Conservation (phyloP, 2,113 vertebrate species). For the Phrynosoma blainvillii region DNA sequence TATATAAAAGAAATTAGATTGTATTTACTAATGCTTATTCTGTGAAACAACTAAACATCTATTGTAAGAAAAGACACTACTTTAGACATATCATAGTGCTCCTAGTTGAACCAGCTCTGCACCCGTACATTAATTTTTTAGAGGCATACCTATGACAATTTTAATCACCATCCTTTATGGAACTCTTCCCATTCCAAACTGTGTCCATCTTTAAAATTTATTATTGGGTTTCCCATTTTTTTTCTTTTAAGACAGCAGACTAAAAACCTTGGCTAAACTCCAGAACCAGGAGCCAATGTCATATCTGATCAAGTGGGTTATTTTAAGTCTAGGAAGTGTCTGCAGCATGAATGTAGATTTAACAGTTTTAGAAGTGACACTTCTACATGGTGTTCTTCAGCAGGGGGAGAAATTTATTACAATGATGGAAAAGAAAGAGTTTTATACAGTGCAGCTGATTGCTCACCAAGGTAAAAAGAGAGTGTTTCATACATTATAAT, state of each 20-base stretch:
- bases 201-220: neutral
- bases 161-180: neutral
- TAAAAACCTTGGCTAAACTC: constrained; percentile 4
- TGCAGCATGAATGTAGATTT: constrained; percentile 19
- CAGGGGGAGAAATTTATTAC: neutral
- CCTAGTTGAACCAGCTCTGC: too few relatives aligned
- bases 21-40: neutral
- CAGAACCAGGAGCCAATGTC: neutral
- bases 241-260: neutral
- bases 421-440: neutral
- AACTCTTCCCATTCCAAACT: neutral
- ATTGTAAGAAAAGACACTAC: too few relatives aligned
- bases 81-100: neutral
- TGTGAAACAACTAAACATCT: neutral
- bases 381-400: constrained; percentile 6
- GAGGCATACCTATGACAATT: neutral
- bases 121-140: neutral
- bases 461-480: neutral
- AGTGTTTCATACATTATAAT: neutral
- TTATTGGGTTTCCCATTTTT: neutral
- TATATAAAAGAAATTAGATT: neutral
- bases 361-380: constrained; percentile 23
- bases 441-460: neutral
- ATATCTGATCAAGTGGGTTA: constrained; percentile 18
- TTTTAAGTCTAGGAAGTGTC: constrained; percentile 29